Evolutionary conservation across 37 sponge, comb jelly and placozoan species (phyloP), one percentile per base, ranked within the genome.

Genomic region (Tethya wilhelma): DNA sequence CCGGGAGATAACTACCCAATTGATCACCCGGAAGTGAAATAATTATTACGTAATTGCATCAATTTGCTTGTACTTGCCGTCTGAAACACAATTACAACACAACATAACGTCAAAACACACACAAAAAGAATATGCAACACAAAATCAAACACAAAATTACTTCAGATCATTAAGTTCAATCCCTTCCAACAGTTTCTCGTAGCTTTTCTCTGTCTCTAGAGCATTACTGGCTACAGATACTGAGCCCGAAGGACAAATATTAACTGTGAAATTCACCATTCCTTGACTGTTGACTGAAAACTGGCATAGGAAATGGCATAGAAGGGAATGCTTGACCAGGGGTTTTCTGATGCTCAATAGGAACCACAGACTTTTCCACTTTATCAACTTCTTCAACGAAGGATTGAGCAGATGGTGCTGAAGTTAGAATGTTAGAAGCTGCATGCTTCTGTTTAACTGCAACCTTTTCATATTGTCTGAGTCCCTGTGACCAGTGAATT

Each of bases 401-500:
- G 53, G 53, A 49, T 14, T 14, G 9, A 9, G 53, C 9, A 19
- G 53, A 19, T 9, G 53, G 14, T 49, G 53, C 14, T 49, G 53
- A 9, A 49, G 63, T 60, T 17, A 60, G 63, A 60, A 60, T 60
- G 26, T 12, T 60, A 8, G 26, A 60, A 26, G 53, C 72, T 44
- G 72, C 72, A n/a, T 44, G 12, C n/a, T 71, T 41, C 53, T 71
- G 72, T 11, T 42, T 20, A 30, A 6, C 30, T 71, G 49, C 7
- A 17, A 20, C 53, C 4, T 43, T 4, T 44, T 71, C 53, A 44
- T 71, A 71, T 71, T 41, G 45, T 5, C 72, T 4, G 11, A 71
- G 53, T 23, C 46, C 45, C 12, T 71, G 26, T 71, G 72, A 23
- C 72, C 72, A 44, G 72, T 71, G 28, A 41, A 25, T 44, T 71